A percentile compares a stretch with the other conserved stretches of the same genome.
Conservation (phyloP, 2,888 invertebrate species). For the Drosophila neutralis region DNA sequence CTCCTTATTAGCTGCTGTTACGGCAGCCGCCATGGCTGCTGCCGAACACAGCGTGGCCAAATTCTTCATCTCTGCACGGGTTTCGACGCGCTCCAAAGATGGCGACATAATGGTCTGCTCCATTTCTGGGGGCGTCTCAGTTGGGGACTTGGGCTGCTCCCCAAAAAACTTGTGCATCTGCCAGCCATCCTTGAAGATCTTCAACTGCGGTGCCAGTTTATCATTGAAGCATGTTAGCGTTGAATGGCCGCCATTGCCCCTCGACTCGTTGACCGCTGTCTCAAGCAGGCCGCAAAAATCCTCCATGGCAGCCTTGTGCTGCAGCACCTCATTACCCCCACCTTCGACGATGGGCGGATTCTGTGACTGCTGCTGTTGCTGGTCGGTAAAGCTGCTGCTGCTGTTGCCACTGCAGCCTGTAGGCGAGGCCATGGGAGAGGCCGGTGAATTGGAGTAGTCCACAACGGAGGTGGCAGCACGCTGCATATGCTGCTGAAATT, state of each 20-base stretch:
- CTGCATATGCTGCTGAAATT: slow-evolving; percentile 81
- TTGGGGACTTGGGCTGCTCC: slow-evolving; percentile 85
- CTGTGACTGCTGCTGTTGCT: slow-evolving; percentile 43
- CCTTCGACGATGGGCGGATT: slow-evolving; percentile 45
- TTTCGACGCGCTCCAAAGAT: slow-evolving; percentile 53
- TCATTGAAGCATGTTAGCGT: slow-evolving; percentile 53
- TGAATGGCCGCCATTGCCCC: slow-evolving; percentile 47
- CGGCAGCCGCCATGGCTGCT: slow-evolving; percentile 79
- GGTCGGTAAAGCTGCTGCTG: slow-evolving; percentile 45
- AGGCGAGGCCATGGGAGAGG: slow-evolving; percentile 81
- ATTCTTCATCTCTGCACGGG: slow-evolving; percentile 81
- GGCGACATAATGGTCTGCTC: slow-evolving; percentile 70
- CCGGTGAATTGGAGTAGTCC: slow-evolving; percentile 81
- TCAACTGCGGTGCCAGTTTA: slow-evolving; percentile 68
- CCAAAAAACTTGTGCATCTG: slow-evolving; percentile 84
- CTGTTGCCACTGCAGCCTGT: slow-evolving; percentile 59
- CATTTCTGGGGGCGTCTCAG: slow-evolving; percentile 83
- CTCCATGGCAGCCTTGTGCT: slow-evolving; percentile 65
- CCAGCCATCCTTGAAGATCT: slow-evolving; percentile 84
- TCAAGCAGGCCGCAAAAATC: slow-evolving; percentile 70
- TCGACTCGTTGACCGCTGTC: slow-evolving; percentile 69
- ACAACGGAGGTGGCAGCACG: slow-evolving; percentile 47
- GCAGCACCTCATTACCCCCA: slow-evolving; percentile 33
- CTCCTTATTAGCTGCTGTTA: slow-evolving; percentile 59
- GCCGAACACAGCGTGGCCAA: slow-evolving; percentile 81